phyloP scores from a whole-genome alignment of 2,797 vertebrate genomes.

The Poecilia picta region DNA sequence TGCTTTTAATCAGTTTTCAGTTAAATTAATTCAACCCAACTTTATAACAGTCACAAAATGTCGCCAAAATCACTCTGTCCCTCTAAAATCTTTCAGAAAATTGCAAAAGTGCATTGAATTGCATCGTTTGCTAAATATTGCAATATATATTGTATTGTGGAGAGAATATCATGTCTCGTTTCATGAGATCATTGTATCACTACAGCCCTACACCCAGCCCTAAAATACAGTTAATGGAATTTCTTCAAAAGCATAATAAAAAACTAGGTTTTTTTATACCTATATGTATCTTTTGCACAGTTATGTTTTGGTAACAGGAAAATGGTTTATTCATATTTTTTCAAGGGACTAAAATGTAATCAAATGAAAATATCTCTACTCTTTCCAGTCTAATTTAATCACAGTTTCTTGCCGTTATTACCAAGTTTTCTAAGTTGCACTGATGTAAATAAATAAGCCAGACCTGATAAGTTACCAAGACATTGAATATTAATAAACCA shows the following conservation, averaged over 20 bases:
- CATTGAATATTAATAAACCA: background rate
- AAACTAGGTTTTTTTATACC: background rate
- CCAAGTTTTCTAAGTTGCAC: background rate
- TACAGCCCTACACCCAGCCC: too few species aligned
- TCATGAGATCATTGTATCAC: too few species aligned
- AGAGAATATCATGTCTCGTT: too few species aligned
- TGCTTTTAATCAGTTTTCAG: too few species aligned
- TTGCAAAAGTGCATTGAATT: too few species aligned
- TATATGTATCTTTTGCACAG: background rate
- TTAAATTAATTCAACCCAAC: too few species aligned
- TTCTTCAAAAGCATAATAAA: background rate
- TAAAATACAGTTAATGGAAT: background rate
- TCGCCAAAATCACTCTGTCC: too few species aligned
- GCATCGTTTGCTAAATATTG: too few species aligned
- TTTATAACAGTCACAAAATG: too few species aligned
- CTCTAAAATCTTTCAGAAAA: too few species aligned
- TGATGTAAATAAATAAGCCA: background rate
- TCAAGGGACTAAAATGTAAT: background rate
- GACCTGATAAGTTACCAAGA: background rate
- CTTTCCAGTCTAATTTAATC: too few species aligned
- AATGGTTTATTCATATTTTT: background rate
- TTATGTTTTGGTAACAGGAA: background rate
- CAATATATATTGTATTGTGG: too few species aligned
- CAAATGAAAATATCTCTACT: background rate
- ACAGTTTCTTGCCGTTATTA: background rate